phyloP scores from a whole-genome alignment of 64 coral and sea anemone species.

The Platygyra sinensis region DNA sequence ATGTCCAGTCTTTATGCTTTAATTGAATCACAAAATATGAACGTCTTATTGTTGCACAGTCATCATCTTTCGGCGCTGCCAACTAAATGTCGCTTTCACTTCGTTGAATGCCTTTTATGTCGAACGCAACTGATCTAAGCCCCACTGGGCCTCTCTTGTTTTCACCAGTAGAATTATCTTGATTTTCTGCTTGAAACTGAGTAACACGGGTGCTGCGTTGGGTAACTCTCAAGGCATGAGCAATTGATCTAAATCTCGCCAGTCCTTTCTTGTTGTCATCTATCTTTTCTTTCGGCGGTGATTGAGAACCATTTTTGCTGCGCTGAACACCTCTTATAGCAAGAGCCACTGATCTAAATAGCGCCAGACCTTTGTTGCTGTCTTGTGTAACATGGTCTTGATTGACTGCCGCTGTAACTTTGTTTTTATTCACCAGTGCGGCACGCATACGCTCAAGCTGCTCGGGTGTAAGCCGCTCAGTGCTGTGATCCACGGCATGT shows the following conservation, averaged over 20 bases:
- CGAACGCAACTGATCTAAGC: background rate
- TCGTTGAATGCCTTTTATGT: background rate
- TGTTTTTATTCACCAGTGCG: background rate
- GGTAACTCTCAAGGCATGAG: background rate
- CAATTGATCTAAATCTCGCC: background rate
- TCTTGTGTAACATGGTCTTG: too few relatives aligned
- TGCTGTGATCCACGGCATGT: slow-evolving; percentile 63
- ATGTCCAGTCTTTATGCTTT: background rate
- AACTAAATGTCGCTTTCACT: background rate
- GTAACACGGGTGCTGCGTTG: background rate
- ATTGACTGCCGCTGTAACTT: background rate
- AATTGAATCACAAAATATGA: background rate
- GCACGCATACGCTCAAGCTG: slow-evolving; percentile 11
- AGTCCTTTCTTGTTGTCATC: background rate
- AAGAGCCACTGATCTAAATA: background rate
- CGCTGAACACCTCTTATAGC: background rate
- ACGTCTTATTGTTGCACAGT: background rate
- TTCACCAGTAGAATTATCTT: background rate
- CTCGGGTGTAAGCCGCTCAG: slow-evolving; percentile 13
- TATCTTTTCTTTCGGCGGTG: too few relatives aligned
- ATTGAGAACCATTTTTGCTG: background rate
- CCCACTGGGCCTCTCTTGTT: background rate
- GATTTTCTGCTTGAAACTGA: background rate
- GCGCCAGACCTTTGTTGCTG: background rate
- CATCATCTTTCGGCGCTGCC: background rate